Base-by-base conservation (phyloP, 2,888 invertebrate genomes). In the Myopa testacea region DNA sequence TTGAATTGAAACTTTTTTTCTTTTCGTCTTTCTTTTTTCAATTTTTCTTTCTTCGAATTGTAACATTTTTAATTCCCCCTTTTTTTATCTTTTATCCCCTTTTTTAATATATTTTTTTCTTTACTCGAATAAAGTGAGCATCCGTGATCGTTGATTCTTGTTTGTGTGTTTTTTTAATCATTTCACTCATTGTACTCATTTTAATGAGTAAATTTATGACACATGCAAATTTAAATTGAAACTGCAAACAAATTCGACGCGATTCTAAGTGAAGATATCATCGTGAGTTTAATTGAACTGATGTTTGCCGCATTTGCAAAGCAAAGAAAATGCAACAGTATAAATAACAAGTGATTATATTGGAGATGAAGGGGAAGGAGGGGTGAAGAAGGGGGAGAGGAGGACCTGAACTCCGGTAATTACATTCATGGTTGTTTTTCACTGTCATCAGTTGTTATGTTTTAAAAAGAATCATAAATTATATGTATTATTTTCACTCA, bases 121-220 rank as follows among this genome's bases (percentile, higher is more conserved):
- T 14, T 50, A 50, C 50, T 50, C 0, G 10, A 10, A n/a, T 55
- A 14, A 55, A 55, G 16, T 6, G 8, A 5, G 8, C 5, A 12
- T 16, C 8, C 10, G 55, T n/a, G 55, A 55, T 8, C 10, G 14
- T n/a, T 10, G 1, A 16, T 14, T 4, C 5, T 10, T 55, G 16
- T 55, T 10, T n/a, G n/a, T 55, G n/a, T 55, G 55, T 45, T 45
- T 10, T 45, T 45, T 45, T 45, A 45, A 45, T 45, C 45, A 45
- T 45, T 45, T 45, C 45, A 55, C 2, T 55, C 14, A 55, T n/a
- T 55, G 55, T 55, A 10, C 1, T 55, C 10, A 55, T n/a, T 34
- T 65, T 83, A 85, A 85, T 85, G 86, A 85, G 85, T 86, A 84
- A 83, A 83, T 86, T 86, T 84, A 86, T 84, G 86, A 82, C 84